Percentiles rank a stretch among this genome's conserved stretches.
Evolutionary conservation across 92 coral and sea anemone species (phyloP).

Genomic region (Palythoa caribaeorum): DNA sequence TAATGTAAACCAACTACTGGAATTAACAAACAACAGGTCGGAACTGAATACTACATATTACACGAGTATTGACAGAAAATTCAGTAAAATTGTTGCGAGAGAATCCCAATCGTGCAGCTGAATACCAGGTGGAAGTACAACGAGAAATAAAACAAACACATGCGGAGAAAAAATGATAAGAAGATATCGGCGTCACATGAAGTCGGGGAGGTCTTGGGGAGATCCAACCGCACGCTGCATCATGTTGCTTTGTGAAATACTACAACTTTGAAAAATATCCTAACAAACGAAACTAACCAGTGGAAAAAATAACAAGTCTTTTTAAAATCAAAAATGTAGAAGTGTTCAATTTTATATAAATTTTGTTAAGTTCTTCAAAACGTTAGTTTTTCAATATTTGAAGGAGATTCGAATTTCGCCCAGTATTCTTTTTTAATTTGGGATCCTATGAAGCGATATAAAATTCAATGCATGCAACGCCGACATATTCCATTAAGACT

Average conservation of each 20-base stretch:
- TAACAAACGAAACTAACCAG: not conserved
- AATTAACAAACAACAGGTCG: not conserved
- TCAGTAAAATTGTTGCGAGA: not conserved
- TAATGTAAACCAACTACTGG: not conserved
- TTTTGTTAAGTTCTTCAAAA: not conserved
- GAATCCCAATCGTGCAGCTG: not conserved
- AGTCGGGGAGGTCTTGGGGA: not conserved
- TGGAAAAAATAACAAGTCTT: too few species aligned
- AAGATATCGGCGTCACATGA: slow-evolving; percentile 1
- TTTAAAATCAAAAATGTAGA: not conserved
- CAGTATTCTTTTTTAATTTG: not conserved
- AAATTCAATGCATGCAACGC: not conserved
- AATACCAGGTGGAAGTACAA: not conserved
- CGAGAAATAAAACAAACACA: not conserved
- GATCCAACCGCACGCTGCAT: not conserved
- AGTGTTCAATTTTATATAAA: not conserved
- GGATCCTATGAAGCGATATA: not conserved
- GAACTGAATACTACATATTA: not conserved
- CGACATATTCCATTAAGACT: not conserved
- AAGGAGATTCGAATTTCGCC: not conserved
- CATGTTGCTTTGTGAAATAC: not conserved
- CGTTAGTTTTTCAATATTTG: not conserved
- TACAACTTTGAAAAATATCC: not conserved
- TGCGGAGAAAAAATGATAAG: not conserved
- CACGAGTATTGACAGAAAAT: not conserved